These are phyloP conservation scores for Xiphophorus birchmanni DNA, from an alignment of 2,797 vertebrate genomes.

Conservation along the genomic window DNA sequence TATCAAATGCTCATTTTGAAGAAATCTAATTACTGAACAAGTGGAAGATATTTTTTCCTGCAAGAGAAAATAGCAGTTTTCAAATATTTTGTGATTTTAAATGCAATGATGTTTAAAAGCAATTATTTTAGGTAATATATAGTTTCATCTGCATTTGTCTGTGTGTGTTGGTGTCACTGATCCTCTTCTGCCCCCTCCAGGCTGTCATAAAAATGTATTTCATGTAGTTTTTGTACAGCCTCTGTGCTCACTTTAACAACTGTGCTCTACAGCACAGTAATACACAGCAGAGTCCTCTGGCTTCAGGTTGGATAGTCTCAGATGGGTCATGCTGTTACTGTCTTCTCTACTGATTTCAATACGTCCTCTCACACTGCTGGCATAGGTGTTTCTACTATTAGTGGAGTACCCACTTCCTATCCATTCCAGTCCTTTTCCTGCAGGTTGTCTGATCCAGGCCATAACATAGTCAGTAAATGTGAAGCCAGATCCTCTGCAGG, in stretches of 20 bases:
- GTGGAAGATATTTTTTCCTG: too few species aligned
- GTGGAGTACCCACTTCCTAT: background rate
- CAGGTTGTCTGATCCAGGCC: background rate
- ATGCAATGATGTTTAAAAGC: too few species aligned
- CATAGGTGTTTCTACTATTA: background rate
- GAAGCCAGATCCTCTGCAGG: background rate
- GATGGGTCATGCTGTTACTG: background rate
- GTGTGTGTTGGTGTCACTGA: background rate
- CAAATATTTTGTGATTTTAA: too few species aligned
- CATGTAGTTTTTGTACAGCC: background rate
- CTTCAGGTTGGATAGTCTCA: background rate
- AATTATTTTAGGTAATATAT: too few species aligned
- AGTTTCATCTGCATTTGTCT: background rate
- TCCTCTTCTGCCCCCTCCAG: background rate
- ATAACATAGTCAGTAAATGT: rapidly evolving
- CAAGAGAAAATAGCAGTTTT: too few species aligned
- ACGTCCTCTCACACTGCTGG: background rate
- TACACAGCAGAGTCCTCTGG: background rate
- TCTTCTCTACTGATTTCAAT: background rate
- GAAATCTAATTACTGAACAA: background rate
- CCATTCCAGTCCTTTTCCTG: background rate
- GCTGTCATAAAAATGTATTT: background rate
- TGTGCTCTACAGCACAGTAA: background rate
- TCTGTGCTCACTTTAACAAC: background rate
- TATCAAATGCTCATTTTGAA: background rate